Conservation (phyloP, 2,113 vertebrate species). For the Zapus hudsonius region DNA sequence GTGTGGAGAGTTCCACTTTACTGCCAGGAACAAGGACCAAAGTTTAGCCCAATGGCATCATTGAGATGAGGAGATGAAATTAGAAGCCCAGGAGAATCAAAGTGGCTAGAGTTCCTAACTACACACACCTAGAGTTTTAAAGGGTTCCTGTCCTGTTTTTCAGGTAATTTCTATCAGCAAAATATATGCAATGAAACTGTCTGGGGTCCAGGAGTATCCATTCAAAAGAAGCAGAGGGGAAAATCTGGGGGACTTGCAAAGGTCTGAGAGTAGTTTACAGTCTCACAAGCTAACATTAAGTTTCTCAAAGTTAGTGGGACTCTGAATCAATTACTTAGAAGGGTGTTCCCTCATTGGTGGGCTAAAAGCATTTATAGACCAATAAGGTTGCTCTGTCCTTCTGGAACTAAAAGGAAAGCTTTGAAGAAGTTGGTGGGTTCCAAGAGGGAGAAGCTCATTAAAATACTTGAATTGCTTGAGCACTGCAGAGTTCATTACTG, state of each 20-base stretch:
- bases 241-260: neutral
- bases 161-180: neutral
- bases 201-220: neutral
- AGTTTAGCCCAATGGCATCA: neutral
- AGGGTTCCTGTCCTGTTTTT: neutral
- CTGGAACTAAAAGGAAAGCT: neutral
- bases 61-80: neutral
- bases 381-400: neutral
- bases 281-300: neutral
- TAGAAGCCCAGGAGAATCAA: neutral
- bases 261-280: neutral
- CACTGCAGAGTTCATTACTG: neutral
- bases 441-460: neutral
- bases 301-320: neutral
- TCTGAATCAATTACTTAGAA: neutral
- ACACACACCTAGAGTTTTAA: neutral
- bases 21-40: neutral
- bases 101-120: neutral
- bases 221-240: neutral
- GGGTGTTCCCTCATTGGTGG: neutral
- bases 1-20: neutral
- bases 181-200: neutral
- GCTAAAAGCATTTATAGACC: constrained; percentile 4
- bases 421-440: neutral
- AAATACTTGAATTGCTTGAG: neutral